phyloP scores from a whole-genome alignment of 2,797 vertebrate genomes.

The Channallabes apus region DNA sequence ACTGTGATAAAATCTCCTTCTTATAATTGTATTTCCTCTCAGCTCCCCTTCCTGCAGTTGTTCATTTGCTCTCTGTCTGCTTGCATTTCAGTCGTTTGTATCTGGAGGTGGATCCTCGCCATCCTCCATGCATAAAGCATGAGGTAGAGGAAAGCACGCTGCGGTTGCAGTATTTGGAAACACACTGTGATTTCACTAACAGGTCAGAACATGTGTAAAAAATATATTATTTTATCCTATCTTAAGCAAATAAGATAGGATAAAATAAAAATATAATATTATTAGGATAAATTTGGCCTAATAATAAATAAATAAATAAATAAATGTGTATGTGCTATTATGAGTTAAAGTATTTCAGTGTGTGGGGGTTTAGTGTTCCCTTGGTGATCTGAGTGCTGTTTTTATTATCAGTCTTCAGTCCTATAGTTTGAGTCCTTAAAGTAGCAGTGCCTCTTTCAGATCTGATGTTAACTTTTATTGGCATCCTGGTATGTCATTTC shows the following conservation, averaged over 20 bases:
- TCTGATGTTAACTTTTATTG: not conserved
- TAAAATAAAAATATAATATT: too few relatives aligned
- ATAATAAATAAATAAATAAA: too few relatives aligned
- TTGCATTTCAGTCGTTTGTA: slow-evolving; percentile 79
- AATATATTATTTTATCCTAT: not conserved
- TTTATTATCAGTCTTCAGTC: not conserved
- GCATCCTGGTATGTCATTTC: not conserved
- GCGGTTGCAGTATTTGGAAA: slow-evolving; percentile 69
- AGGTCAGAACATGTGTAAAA: slow-evolving; percentile 72
- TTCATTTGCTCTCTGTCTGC: slow-evolving; percentile 15
- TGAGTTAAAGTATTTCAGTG: not conserved
- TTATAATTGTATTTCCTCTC: not conserved
- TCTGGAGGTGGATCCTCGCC: slow-evolving; percentile 91
- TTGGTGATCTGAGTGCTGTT: not conserved
- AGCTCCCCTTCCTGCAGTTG: not conserved
- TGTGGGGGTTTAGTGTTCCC: too few relatives aligned
- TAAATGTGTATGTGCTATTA: too few relatives aligned
- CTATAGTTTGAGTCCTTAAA: not conserved
- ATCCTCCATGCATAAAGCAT: slow-evolving; percentile 77
- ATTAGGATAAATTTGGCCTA: too few relatives aligned
- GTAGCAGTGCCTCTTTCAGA: not conserved
- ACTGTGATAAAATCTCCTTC: not conserved
- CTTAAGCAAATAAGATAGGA: not conserved
- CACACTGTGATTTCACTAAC: slow-evolving; percentile 80
- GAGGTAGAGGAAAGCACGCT: slow-evolving; percentile 75